Percentiles rank a stretch among this genome's conserved stretches.
These are phyloP conservation scores for Nomada fabriciana DNA, from an alignment of 2,888 invertebrate species.

Conservation along the genomic window DNA sequence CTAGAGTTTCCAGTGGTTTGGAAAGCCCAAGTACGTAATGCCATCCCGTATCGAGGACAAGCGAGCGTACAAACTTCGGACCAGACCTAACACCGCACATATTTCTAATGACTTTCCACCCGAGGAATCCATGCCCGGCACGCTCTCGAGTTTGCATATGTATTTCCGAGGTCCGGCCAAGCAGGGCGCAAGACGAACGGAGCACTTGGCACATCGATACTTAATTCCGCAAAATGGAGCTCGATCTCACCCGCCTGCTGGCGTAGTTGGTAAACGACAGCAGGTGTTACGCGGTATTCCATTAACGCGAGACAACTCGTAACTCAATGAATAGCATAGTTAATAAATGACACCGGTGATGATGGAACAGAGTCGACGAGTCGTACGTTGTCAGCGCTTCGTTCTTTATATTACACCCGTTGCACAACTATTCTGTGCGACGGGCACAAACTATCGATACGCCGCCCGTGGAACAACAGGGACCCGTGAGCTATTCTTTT, in stretches of 20 bases:
- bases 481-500: slow-evolving; percentile 30
- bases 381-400: slow-evolving; percentile 42
- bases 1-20: background rate
- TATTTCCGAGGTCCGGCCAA: background rate
- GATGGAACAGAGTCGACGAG: slow-evolving; percentile 48
- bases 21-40: background rate
- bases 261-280: slow-evolving; percentile 26
- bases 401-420: slow-evolving; percentile 51
- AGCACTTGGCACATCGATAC: slow-evolving; percentile 4
- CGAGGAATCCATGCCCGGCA: background rate
- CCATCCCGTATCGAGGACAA: background rate
- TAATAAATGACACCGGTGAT: slow-evolving; percentile 50
- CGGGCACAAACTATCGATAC: slow-evolving; percentile 45
- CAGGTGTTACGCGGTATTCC: slow-evolving; percentile 45
- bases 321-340: slow-evolving; percentile 51
- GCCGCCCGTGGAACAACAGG: slow-evolving; percentile 16
- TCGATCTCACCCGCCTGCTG: slow-evolving; percentile 7
- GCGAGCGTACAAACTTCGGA: background rate
- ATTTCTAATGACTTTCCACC: slow-evolving; percentile 30
- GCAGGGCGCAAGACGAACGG: slow-evolving; percentile 14
- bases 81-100: background rate
- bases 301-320: slow-evolving; percentile 46
- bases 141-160: background rate
- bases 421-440: slow-evolving; percentile 39
- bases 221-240: slow-evolving; percentile 30